These are phyloP conservation scores for Gavia stellata DNA, from an alignment of 2,113 vertebrate genomes.

Conservation along the genomic window DNA sequence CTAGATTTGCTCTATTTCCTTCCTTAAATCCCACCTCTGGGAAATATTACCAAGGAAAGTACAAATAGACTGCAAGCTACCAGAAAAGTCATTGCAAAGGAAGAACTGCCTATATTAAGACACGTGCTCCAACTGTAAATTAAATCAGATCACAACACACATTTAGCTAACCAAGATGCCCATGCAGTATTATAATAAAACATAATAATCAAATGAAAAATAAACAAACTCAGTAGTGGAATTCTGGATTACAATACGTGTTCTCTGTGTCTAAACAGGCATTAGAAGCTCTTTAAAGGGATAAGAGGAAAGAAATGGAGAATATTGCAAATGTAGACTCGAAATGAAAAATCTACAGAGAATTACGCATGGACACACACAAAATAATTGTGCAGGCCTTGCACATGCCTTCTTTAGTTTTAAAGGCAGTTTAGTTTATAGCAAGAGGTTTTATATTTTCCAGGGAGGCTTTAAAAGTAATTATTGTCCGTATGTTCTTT, in stretches of 20 bases:
- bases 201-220: not conserved
- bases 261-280: not conserved
- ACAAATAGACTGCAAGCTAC: not conserved
- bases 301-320: not conserved
- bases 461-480: constrained; percentile 49
- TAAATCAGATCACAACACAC: not conserved
- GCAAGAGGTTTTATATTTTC: constrained; percentile 44
- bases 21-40: not conserved
- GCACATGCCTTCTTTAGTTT: not conserved
- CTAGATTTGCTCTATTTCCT: not conserved
- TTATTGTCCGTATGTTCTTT: constrained; percentile 21
- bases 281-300: not conserved
- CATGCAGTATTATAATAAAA: not conserved
- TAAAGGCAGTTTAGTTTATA: constrained; percentile 10
- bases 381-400: not conserved
- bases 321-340: not conserved
- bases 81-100: not conserved
- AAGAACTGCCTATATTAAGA: not conserved
- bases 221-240: not conserved
- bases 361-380: not conserved
- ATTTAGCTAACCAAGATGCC: not conserved
- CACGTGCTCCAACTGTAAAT: not conserved
- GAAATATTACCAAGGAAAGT: not conserved
- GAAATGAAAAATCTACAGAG: not conserved
- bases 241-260: not conserved